Percentiles rank a stretch among this genome's conserved stretches.
Evolutionary conservation across 2,113 vertebrate genomes (phyloP).

Genomic region (Clinocottus analis): DNA sequence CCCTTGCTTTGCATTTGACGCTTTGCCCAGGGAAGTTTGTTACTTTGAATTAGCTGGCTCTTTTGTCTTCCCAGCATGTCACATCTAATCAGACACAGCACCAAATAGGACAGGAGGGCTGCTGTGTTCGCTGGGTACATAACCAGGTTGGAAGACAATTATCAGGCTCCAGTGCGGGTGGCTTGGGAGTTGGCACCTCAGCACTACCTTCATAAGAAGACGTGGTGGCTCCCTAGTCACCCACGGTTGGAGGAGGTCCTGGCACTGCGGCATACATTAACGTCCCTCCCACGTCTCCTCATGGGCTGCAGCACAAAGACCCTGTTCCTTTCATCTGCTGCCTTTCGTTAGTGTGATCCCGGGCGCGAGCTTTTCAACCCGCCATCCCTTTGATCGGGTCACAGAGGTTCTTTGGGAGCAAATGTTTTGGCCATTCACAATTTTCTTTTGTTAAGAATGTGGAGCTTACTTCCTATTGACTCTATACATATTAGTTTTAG

Average conservation of each 20-base stretch:
- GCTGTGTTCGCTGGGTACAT: slow-evolving; percentile 90
- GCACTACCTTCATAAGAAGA: slow-evolving; percentile 91
- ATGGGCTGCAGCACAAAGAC: slow-evolving; percentile 69
- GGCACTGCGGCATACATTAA: slow-evolving; percentile 88
- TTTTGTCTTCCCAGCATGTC: slow-evolving; percentile 96
- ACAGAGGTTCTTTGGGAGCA: slow-evolving; percentile 56
- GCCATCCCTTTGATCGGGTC: slow-evolving; percentile 67
- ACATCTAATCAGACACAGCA: slow-evolving; percentile 91
- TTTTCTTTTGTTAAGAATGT: slow-evolving; percentile 2
- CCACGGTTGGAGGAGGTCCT: slow-evolving; percentile 75
- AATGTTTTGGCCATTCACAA: slow-evolving; percentile 36
- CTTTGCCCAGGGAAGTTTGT: slow-evolving; percentile 94
- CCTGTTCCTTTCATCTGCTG: slow-evolving; percentile 86
- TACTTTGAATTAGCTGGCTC: slow-evolving; percentile 95
- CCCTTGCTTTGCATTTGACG: slow-evolving; percentile 67
- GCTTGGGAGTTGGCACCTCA: slow-evolving; percentile 90
- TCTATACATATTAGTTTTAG: neutral
- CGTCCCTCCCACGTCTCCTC: slow-evolving; percentile 76
- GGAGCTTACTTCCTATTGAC: neutral
- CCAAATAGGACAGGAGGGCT: slow-evolving; percentile 82
- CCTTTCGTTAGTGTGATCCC: slow-evolving; percentile 77
- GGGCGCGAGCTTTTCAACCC: slow-evolving; percentile 41
- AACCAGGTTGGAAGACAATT: slow-evolving; percentile 89
- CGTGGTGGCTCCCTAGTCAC: slow-evolving; percentile 87
- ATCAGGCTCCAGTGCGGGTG: slow-evolving; percentile 70